Base-by-base conservation (phyloP, 2,113 vertebrate genomes). In the Sisor rabdophorus region DNA sequence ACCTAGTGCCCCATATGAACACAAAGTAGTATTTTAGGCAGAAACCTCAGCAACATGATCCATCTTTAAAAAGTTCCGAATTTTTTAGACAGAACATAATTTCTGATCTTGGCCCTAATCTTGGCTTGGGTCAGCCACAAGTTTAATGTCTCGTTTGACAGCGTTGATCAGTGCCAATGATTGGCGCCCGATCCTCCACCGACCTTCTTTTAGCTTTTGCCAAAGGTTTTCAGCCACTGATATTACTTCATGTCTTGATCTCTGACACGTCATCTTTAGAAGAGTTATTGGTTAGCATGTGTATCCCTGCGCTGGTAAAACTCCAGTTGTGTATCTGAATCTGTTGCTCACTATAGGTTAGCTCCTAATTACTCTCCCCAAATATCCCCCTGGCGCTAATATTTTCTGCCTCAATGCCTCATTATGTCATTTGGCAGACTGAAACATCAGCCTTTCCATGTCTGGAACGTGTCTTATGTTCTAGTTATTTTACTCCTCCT, bases 311-410 rank as follows among this genome's bases (percentile, higher is more conserved):
- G 2, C n/a, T 36, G 44, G 47, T 75, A 22, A 73, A 54, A 48
- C 36, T 36, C 40, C 7, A 22, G 11, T 47, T 71, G 17, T 64
- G 17, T 58, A 73, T 40, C 28, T 19, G 50, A 36, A 73, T 36
- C 47, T 59, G 68, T 54, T 4, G 44, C 60, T 61, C 92, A 88
- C 89, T 93, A 93, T 95, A 94, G 93, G 94, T 94, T 94, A 94
- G 91, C 92, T 93, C 90, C 93, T 98, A 97, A 97, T 98, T 97
- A 95, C 93, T 95, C 94, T 95, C 92, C 92, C 87, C 91, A 90
- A 89, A 92, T 95, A 94, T 94, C 95, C 94, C 95, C 94, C 91
- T 86, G 91, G 91, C 92, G 89, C 92, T 95, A 94, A 94, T 96
- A 95, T 94, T 95, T 94, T 93, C 93, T 94, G 95, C 94, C 93